Evolutionary conservation across 1,140 invertebrate species (phyloP), one percentile per base, ranked within the genome.

Genomic region (Saccostrea echinata): DNA sequence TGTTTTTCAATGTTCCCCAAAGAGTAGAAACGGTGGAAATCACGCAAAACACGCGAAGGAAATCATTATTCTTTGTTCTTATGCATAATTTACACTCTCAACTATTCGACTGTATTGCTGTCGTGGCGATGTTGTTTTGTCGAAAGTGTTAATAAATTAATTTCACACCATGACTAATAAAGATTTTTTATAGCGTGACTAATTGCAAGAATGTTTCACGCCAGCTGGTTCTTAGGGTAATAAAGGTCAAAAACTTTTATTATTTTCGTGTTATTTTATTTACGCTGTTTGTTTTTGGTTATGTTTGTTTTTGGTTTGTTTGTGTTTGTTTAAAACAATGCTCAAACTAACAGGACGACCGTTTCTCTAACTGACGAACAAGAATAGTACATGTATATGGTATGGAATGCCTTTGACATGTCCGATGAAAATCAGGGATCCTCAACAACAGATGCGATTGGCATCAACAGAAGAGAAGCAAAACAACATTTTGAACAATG

Each of bases 41-140:
- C 68, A 76, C 68, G 68, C 68, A 30, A 76, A 76, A 27, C 27
- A 27, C 27, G 68, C 30, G 68, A 76, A 76, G 68, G 27, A 76
- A 76, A 33, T 76, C 68, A 76, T 76, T 76, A 76, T 76, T 76
- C 68, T 76, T 76, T 76, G 68, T 76, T 76, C 68, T 76, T 33
- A 76, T 76, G 24, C 68, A 76, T 76, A 76, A 76, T 76, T 76
- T 76, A 76, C 68, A 30, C 68, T 30, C 68, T 30, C 68, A 16
- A 13, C 30, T 76, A 76, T 76, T 27, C 24, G 27, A 33, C 27
- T 33, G 27, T 76, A 16, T 76, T 33, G 68, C 68, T 27, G 27
- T 76, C 27, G 27, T 18, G 27, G 27, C 16, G 27, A 76, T 27
- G 68, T 76, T 30, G 27, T 27, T 76, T 76, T 30, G 24, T 33